Base-by-base conservation (phyloP, 2,113 vertebrate genomes). In the Pteruthius melanotis region DNA sequence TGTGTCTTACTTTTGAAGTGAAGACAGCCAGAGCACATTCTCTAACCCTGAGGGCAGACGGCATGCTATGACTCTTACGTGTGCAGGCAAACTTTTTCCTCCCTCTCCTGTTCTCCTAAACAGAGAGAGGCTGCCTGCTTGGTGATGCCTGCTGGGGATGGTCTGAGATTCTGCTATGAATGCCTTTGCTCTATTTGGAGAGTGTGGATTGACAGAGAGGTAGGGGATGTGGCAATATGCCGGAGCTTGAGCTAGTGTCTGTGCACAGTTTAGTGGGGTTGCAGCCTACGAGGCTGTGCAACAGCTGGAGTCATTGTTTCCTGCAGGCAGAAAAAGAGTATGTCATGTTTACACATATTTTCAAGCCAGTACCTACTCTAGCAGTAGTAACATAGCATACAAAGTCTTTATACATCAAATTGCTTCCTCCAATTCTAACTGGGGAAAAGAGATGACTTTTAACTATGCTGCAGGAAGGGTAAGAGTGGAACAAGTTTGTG, bases 191-290 rank as follows among this genome's bases (percentile, higher is more conserved):
- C 15, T 40, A 4, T 79, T 54, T 15, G 37, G 79, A n/a, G 42
- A 78, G 31, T 0, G 0, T 40, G 52, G 33, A 17, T 33, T 78
- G 60, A 15, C 17, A 8, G 21, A 26, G 54, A n/a, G 14, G 4
- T n/a, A 11, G 52, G 14, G 49, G 3, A 22, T 50, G 14, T 33
- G 35, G 63, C 77, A 13, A 0, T 11, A 10, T 28, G 19, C 64
- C 7, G 6, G 31, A 39, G 40, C n/a, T 59, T 10, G 33, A 33
- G 40, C 44, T 17, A 21, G 2, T 71, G 56, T 33, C 56, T 27
- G 4, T 45, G 45, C n/a, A 39, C 21, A 4, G 33, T 15, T 57
- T 5, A 16, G 33, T 15, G 23, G 39, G 6, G 24, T 15, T 40
- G 40, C 13, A 59, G 45, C 28, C 47, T 78, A 22, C 15, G 21